Evolutionary conservation across 1,140 invertebrate genomes (phyloP), one percentile per base, ranked within the genome.

Genomic region (Antheraea mylitta): DNA sequence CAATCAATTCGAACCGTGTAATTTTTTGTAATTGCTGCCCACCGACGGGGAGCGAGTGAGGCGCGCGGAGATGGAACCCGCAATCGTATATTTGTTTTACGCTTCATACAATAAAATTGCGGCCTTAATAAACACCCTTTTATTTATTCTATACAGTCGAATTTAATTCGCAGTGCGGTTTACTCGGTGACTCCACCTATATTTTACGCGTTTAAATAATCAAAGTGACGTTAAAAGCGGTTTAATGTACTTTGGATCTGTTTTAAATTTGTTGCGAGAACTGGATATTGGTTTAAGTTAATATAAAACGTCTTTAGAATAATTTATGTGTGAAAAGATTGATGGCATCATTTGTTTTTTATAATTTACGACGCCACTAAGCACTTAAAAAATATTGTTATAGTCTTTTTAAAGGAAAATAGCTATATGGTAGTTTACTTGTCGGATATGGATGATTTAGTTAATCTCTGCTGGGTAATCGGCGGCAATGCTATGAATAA

Each of bases 71-170:
- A 10, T 16, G 45, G 10, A 53, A 13, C 6, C 45, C 45, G 45
- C 45, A 63, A 63, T 63, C 61, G 45, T 53, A 37, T 63, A 37
- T 63, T 63, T 63, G 61, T 37, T 63, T 63, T 63, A 63, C 22
- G 30, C 61, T 30, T 30, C 61, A 63, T 63, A 37, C 16, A 53
- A 53, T 53, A 53, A 53, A 53, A 63, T 30, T 37, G 61, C 30
- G 61, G 61, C 22, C 30, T 63, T 37, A 37, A 63, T 37, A 63
- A 63, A 63, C 61, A 63, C 30, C 30, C 19, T 30, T 53, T 63
- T 63, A 63, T 63, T 63, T 63, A 63, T 63, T 63, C 13, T 36
- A 30, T 63, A 63, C 30, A 63, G 61, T 63, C 19, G 61, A n/a
- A 63, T 63, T 63, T 63, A 63, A 63, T 63, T 63, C 61, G 61